A percentile compares a stretch with the other conserved stretches of the same genome.
These are phyloP conservation scores for Cyanocitta stelleri DNA, from an alignment of 2,113 vertebrate species.

Conservation along the genomic window DNA sequence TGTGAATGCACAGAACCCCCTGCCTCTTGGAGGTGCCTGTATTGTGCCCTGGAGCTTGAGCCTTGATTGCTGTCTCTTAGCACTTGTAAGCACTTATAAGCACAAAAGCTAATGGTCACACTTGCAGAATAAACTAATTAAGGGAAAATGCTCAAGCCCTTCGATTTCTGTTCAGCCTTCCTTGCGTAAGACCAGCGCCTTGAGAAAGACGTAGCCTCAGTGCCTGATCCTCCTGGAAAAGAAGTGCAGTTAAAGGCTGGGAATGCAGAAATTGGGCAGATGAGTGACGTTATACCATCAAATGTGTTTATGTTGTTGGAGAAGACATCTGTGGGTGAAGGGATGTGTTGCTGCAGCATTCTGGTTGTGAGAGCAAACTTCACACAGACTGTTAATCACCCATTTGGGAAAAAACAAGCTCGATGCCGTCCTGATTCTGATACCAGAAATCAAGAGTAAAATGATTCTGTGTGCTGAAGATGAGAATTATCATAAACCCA, in stretches of 20 bases:
- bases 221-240: background rate
- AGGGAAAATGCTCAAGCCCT: constrained; percentile 10
- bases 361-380: background rate
- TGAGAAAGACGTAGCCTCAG: background rate
- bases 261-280: background rate
- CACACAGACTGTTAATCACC: background rate
- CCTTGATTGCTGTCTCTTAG: constrained; percentile 50
- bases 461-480: background rate
- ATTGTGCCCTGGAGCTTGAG: constrained; percentile 13
- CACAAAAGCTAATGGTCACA: constrained; percentile 62
- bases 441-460: background rate
- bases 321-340: background rate
- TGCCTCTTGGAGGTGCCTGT: background rate
- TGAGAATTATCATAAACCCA: background rate
- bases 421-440: background rate
- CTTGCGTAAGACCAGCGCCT: background rate
- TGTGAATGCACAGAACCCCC: background rate
- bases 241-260: background rate
- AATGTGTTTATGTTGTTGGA: background rate
- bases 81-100: constrained; percentile 49
- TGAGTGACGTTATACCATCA: rapidly evolving
- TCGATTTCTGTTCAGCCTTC: background rate
- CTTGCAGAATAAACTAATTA: constrained; percentile 65
- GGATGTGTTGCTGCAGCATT: background rate
- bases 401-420: background rate